Evolutionary conservation across 2,888 invertebrate species (phyloP), one percentile per base, ranked within the genome.

Genomic region (Drosophila mercatorum): DNA sequence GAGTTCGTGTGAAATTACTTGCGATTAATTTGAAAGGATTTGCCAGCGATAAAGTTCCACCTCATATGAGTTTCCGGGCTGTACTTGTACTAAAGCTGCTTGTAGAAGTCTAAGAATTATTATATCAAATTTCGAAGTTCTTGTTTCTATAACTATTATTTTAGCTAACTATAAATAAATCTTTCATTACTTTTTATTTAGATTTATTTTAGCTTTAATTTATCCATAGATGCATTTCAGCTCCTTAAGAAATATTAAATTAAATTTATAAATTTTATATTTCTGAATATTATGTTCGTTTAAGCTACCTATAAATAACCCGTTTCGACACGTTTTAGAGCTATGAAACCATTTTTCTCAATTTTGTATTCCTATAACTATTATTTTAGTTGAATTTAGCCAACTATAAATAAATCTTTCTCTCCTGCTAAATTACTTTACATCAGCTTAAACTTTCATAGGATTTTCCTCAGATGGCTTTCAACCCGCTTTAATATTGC

Each of bases 21-120:
- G 49, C 17, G 22, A 44, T 41, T 65, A 59, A 69, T 79, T 69
- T 70, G 58, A 75, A 69, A 43, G 70, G 51, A 79, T 62, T 65
- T 68, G 17, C 22, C n/a, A 5, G 31, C 38, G 65, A 12, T 57
- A 10, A 31, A 41, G 36, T 41, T 17, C n/a, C 2, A 14, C 3
- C 11, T 41, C 6, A 28, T 36, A n/a, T 28, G 11, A 14, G n/a
- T 41, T n/a, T 17, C 41, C 31, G 40, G 6, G 3, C 6, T 3
- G 36, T 12, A 11, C 17, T 51, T 34, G 5, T 2, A 22, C 22
- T 22, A 22, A 22, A 36, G 6, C 5, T n/a, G 14, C 7, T 41
- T n/a, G 40, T 40, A 41, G 41, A 22, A 22, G 22, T 40, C 2
- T 5, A 38, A 11, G 12, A 5, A 38, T 38, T 12, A 4, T 40